Evolutionary conservation across 64 coral and sea anemone species (phyloP), one percentile per base, ranked within the genome.

Genomic region (Pocillopora verrucosa): DNA sequence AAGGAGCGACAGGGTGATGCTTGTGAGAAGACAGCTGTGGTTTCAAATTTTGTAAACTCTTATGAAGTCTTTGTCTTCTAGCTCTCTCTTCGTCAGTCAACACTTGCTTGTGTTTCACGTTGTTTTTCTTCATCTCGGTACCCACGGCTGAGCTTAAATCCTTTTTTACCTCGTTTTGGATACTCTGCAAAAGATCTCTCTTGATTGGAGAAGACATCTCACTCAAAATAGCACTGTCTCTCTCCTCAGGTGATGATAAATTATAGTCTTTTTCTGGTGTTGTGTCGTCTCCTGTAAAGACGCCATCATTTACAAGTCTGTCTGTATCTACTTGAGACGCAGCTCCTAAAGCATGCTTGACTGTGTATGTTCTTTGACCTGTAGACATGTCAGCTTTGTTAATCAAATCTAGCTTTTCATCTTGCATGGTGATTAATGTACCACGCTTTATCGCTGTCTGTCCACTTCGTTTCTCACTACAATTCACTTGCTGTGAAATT

Each of bases 31-130:
- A 60, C 10, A 62, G 75, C 36, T 87, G 78, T 1, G 75, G 92
- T 56, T 91, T 86, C n/a, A 97, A 81, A 20, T 91, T 97, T 59
- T 97, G 91, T 6, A 97, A 74, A 84, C 88, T 93, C 69, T 90
- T 86, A 41, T 91, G 91, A 73, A 97, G 72, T 51, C 95, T 76
- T 36, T 88, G 61, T 41, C 82, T 88, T 79, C 88, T 97, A 34
- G 91, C 91, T 56, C 76, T 97, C 77, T 92, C 79, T 20, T 93
- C 87, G 75, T 93, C 95, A 34, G 89, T 77, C 0, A 76, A 68
- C 13, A 87, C 76, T 36, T 76, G 72, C 13, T 84, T 93, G 25
- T 59, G 79, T 70, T 38, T 89, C 3, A 79, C n/a, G 11, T 15
- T 67, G 65, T 67, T 15, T 19, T 34, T 92, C 80, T 89, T 92